These are phyloP conservation scores for Mantis religiosa DNA, from an alignment of 2,888 invertebrate genomes.

Conservation along the genomic window DNA sequence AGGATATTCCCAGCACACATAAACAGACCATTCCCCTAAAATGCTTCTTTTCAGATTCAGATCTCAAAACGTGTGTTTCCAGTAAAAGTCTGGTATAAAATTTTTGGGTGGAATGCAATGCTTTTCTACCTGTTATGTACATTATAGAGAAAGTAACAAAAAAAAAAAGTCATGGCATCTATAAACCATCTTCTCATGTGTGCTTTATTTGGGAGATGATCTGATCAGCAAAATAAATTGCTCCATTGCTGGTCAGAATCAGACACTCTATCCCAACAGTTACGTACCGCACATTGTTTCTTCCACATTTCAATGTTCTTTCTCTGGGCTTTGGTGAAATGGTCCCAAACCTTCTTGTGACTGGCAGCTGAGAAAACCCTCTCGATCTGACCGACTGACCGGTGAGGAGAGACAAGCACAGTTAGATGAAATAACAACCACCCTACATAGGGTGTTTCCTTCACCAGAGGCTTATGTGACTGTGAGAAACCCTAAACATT, in stretches of 20 bases:
- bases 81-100: too few relatives aligned
- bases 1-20: too few relatives aligned
- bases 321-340: constrained; percentile 98
- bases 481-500: background rate
- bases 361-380: constrained; percentile 92
- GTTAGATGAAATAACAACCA: constrained; percentile 26
- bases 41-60: too few relatives aligned
- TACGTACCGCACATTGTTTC: constrained; percentile 90
- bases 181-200: constrained; percentile 5
- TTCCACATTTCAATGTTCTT: constrained; percentile 98
- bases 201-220: background rate
- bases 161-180: constrained; percentile 2
- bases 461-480: background rate
- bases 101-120: too few relatives aligned
- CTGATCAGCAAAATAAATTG: background rate
- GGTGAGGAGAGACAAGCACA: constrained; percentile 33
- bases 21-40: too few relatives aligned
- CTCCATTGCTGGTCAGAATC: background rate
- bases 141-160: background rate
- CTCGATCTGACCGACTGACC: constrained; percentile 96
- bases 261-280: constrained; percentile 12
- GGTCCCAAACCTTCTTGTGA: constrained; percentile 99
- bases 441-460: constrained; percentile 10
- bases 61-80: too few relatives aligned
- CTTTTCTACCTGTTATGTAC: too few relatives aligned